phyloP scores from a whole-genome alignment of 2,113 vertebrate genomes.

The Peromyscus polionotus region DNA sequence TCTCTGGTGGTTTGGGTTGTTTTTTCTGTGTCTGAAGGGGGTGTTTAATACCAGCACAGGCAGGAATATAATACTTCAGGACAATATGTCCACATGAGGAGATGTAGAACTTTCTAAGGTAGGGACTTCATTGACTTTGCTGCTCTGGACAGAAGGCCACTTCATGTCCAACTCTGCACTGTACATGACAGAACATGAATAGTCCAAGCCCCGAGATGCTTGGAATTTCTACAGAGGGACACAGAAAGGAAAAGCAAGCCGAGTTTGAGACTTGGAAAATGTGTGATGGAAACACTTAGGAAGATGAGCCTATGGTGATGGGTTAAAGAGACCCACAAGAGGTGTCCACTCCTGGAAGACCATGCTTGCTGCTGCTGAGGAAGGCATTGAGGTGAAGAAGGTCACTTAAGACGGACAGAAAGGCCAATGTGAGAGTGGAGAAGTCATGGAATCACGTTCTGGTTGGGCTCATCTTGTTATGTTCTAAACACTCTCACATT shows the following conservation, averaged over 20 bases:
- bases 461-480: neutral
- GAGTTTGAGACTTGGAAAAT: neutral
- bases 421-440: fast-evolving
- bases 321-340: neutral
- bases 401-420: neutral
- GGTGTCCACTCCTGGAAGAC: neutral
- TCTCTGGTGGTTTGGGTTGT: slow-evolving; percentile 36
- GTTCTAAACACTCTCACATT: neutral
- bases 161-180: neutral
- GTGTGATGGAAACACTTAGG: neutral
- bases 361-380: neutral
- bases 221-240: neutral
- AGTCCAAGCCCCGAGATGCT: neutral
- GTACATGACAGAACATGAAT: neutral
- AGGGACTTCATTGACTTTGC: neutral
- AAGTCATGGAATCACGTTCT: neutral
- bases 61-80: neutral
- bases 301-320: too few species aligned
- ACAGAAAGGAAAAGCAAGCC: neutral
- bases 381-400: neutral
- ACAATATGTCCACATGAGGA: neutral
- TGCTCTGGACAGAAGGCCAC: fast-evolving
- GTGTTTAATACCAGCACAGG: neutral
- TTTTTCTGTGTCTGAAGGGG: neutral
- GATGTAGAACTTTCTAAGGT: neutral